Base-by-base conservation (phyloP, 2,888 invertebrate species). In the Mesoligia furuncula region DNA sequence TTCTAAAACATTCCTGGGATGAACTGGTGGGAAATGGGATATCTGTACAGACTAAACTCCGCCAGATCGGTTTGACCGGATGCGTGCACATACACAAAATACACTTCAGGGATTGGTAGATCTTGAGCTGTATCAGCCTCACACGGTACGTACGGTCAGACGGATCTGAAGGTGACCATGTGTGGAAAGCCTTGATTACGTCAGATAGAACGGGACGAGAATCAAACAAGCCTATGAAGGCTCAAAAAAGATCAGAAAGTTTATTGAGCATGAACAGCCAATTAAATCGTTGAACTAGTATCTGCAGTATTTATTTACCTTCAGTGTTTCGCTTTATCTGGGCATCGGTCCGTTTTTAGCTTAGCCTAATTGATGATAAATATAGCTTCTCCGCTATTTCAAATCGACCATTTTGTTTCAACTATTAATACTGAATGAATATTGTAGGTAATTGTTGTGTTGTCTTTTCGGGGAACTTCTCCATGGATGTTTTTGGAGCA, bases 231-330 rank as follows among this genome's bases (percentile, higher is more conserved):
- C 36, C 42, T n/a, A 42, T 72, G n/a, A 67, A 69, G 69, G 66
- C 42, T 57, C 20, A 31, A 74, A 73, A 73, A 54, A 65, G 24
- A 64, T 75, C 64, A 45, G n/a, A 74, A 73, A 75, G 42, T 85
- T 81, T 77, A 81, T 77, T 77, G 74, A 74, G 72, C 85, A 75
- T 74, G 74, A 85, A 70, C 51, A 64, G 27, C 31, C 77, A 78
- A 81, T 84, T 76, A 81, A 74, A 73, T 66, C 62, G 61, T 81
- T 74, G 78, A 72, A 70, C 48, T 73, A 70, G 67, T 69, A 45
- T 65, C 45, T 81, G 36, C 59, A 20, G 36, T 78, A 75, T 77
- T 80, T 75, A 66, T 54, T 20, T n/a, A 39, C 39, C 66, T 73
- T 27, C 68, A 68, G 24, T 69, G 48, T 73, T 80, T 42, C 11